Conservation (phyloP, 2,888 invertebrate species). For the Ochlodes sylvanus region DNA sequence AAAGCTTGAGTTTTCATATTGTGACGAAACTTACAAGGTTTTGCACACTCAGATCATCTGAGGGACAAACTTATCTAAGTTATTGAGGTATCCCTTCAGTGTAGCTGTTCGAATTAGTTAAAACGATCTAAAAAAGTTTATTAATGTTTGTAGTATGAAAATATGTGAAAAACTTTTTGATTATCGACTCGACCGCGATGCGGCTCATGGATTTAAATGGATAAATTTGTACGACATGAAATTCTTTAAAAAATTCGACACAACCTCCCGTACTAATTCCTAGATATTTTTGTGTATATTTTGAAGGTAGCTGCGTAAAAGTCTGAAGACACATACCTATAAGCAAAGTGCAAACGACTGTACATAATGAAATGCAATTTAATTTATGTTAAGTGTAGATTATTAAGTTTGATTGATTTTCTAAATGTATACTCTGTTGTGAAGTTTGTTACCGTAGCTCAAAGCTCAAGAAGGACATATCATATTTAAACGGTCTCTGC, state of each 20-base stretch:
- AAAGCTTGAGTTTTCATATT: too few species aligned
- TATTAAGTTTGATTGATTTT: conserved; percentile 47
- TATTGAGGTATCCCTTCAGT: too few species aligned
- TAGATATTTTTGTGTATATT: conserved; percentile 45
- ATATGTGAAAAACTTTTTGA: too few species aligned
- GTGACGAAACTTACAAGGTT: too few species aligned
- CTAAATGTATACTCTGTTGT: conserved; percentile 53
- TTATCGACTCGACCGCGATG: too few species aligned
- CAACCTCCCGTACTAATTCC: not conserved
- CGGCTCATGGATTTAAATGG: too few species aligned
- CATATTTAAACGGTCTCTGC: conserved; percentile 55
- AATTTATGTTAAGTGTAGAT: conserved; percentile 53
- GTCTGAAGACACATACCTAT: conserved; percentile 56
- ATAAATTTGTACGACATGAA: not conserved
- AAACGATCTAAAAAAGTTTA: too few species aligned
- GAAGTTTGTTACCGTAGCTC: conserved; percentile 72
- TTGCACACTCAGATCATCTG: too few species aligned
- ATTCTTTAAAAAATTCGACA: not conserved
- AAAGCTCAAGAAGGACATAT: conserved; percentile 81
- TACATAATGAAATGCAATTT: conserved; percentile 72
- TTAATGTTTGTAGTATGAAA: too few species aligned
- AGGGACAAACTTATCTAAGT: too few species aligned
- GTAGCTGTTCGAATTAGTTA: too few species aligned
- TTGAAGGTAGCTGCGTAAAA: conserved; percentile 43
- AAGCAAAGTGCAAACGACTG: conserved; percentile 64